These are phyloP conservation scores for Psephotus haematonotus DNA, from an alignment of 2,113 vertebrate species.

Conservation along the genomic window DNA sequence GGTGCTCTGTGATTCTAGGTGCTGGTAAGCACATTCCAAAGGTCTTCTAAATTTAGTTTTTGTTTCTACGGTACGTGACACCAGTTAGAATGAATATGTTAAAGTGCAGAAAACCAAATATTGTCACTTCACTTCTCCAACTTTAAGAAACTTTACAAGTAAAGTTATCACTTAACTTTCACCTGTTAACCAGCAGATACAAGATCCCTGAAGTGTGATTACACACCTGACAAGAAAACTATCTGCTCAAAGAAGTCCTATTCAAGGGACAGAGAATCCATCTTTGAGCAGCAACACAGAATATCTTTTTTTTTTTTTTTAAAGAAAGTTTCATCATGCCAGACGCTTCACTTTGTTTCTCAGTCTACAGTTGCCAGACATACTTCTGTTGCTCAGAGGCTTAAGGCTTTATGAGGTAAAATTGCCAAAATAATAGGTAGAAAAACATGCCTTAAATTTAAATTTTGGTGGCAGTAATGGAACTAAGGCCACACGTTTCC, in stretches of 20 bases:
- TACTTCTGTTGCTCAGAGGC: background rate
- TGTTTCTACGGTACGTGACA: background rate
- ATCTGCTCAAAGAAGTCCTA: background rate
- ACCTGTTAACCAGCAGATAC: background rate
- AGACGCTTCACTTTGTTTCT: background rate
- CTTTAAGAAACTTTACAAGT: background rate
- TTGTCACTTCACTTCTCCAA: background rate
- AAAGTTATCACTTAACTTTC: background rate
- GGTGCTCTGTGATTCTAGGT: background rate
- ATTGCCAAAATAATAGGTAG: background rate
- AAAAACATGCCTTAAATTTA: background rate
- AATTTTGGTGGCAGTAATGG: background rate
- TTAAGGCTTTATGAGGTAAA: background rate
- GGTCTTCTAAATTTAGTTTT: background rate
- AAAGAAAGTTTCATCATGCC: background rate
- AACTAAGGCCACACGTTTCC: background rate
- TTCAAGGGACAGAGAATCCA: background rate
- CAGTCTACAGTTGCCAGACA: background rate
- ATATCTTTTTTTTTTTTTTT: background rate
- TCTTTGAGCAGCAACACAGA: background rate
- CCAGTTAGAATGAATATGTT: background rate
- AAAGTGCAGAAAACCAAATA: background rate
- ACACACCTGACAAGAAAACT: background rate
- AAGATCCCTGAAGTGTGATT: background rate
- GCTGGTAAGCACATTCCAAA: background rate